Evolutionary conservation across 2,113 vertebrate species (phyloP).

Genomic region (Dipodomys stephensi): DNA sequence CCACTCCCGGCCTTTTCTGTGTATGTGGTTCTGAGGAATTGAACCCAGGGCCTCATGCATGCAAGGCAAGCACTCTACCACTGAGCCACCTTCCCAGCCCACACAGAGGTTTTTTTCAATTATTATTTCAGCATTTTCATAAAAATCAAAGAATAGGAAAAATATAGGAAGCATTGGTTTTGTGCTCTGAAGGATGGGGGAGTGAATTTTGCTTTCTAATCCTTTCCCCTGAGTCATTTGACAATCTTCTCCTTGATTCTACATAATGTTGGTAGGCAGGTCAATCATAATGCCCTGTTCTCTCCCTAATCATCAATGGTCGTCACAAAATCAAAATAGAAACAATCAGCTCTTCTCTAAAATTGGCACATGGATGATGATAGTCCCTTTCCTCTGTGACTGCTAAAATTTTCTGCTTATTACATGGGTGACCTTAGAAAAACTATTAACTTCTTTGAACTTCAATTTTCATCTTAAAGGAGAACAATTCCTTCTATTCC

Average conservation of each 20-base stretch:
- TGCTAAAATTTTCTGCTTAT: slow-evolving; percentile 32
- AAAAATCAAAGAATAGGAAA: slow-evolving; percentile 32
- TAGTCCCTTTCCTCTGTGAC: background rate
- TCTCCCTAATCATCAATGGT: background rate
- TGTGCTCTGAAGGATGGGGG: background rate
- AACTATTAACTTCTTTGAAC: background rate
- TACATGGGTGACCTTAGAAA: background rate
- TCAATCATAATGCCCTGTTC: background rate
- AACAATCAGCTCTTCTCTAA: slow-evolving; percentile 29
- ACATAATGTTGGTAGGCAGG: background rate
- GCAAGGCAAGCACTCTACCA: too few relatives aligned
- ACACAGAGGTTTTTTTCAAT: background rate
- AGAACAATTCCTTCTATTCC: background rate
- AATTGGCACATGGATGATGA: background rate
- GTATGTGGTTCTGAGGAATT: too few relatives aligned
- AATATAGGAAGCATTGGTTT: background rate
- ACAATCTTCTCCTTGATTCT: background rate
- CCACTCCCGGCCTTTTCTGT: too few relatives aligned
- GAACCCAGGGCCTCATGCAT: too few relatives aligned
- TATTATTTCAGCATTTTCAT: slow-evolving; percentile 52
- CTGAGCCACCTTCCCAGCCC: too few relatives aligned
- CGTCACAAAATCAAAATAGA: slow-evolving; percentile 32
- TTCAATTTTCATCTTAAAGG: slow-evolving; percentile 52
- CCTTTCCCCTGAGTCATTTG: background rate
- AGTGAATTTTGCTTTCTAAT: background rate